phyloP scores from a whole-genome alignment of 2,113 vertebrate species.

The Pontoporia blainvillei region DNA sequence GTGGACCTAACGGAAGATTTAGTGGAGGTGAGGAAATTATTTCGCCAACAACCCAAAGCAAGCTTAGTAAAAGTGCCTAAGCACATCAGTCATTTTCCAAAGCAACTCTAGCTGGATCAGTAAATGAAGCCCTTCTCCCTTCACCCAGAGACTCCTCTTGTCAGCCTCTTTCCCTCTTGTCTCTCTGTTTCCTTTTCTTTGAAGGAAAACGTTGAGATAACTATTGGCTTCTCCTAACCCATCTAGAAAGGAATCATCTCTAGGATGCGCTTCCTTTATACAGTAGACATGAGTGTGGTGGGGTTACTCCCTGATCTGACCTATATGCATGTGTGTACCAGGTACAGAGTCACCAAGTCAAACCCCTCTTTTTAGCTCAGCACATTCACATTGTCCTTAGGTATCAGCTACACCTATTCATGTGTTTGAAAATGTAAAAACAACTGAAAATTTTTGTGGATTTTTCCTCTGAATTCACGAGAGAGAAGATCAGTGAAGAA shows the following conservation, averaged over 20 bases:
- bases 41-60: not conserved
- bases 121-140: not conserved
- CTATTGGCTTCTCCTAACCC: not conserved
- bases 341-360: not conserved
- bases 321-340: too few relatives aligned
- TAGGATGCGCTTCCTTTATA: not conserved
- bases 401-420: not conserved
- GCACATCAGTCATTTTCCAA: not conserved
- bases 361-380: not conserved
- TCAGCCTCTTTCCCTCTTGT: not conserved
- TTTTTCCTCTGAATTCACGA: not conserved
- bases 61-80: not conserved
- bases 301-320: not conserved
- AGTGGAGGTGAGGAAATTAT: not conserved
- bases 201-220: not conserved
- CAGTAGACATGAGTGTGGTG: not conserved
- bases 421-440: not conserved
- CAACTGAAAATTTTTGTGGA: not conserved
- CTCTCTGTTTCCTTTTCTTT: not conserved
- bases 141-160: not conserved
- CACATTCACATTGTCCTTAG: not conserved
- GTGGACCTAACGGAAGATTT: not conserved
- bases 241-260: not conserved
- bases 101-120: not conserved
- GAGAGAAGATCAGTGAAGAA: not conserved